Evolutionary conservation across 2,888 invertebrate genomes (phyloP).

Genomic region (Dyspetes luteomarginatus): DNA sequence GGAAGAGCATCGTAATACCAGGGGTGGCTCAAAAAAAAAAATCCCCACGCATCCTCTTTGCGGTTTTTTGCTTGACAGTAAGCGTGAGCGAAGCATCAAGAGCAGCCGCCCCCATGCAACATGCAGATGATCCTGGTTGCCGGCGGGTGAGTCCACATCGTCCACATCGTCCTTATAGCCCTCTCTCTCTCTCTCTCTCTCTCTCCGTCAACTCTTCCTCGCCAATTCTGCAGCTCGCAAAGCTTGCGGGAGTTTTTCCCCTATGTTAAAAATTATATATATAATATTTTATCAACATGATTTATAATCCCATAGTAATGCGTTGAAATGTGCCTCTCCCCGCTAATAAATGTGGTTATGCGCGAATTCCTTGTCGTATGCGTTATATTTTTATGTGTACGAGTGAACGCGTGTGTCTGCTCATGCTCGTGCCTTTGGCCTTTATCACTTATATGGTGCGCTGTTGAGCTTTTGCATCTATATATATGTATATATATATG

Average conservation of each 20-base stretch:
- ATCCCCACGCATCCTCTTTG: conserved; percentile 21
- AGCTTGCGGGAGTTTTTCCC: conserved; percentile 47
- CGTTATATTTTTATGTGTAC: conserved; percentile 3
- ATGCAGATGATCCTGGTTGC: conserved; percentile 84
- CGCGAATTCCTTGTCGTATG: conserved; percentile 35
- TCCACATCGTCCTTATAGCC: too few relatives aligned
- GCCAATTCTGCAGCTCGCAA: conserved; percentile 53
- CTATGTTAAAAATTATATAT: conserved; percentile 24
- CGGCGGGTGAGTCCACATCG: conserved; percentile 83
- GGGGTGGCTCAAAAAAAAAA: conserved; percentile 19
- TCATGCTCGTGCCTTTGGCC: conserved; percentile 56
- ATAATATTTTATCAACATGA: too few relatives aligned
- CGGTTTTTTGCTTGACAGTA: conserved; percentile 60
- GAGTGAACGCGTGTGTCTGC: conserved; percentile 32
- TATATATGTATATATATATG: not conserved
- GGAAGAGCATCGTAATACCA: conserved; percentile 36
- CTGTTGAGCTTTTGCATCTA: conserved; percentile 55
- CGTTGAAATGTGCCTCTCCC: conserved; percentile 46
- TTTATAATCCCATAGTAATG: too few relatives aligned
- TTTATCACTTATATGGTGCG: conserved; percentile 47
- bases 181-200: conserved; percentile 58
- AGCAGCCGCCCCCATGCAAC: conserved; percentile 83
- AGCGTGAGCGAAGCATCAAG: conserved; percentile 73
- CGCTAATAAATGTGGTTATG: conserved; percentile 43
- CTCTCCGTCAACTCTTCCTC: conserved; percentile 55